phyloP scores from a whole-genome alignment of 1,140 invertebrate genomes.

The Paracyclopina nana region DNA sequence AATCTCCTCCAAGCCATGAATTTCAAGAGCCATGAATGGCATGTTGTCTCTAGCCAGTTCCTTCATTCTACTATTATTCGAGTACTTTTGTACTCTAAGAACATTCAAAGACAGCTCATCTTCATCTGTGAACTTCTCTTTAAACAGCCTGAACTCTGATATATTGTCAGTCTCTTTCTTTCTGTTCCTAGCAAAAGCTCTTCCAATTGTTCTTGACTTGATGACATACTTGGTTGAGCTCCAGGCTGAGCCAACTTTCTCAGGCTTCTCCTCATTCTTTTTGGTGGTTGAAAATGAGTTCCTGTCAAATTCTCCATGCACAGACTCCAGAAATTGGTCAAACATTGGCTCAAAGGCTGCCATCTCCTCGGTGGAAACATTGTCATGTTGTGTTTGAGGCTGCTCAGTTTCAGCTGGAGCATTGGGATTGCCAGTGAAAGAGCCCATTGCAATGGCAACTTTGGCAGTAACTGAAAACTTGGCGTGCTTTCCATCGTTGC shows the following conservation, averaged over 20 bases:
- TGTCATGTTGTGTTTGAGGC: no score
- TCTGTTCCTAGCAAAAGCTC: neutral
- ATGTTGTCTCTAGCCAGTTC: constrained; percentile 11
- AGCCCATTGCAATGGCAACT: no score
- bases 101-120: constrained; percentile 4
- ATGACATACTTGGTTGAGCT: neutral
- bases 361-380: no score
- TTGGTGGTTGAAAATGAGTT: neutral
- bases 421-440: no score
- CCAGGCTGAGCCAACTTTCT: neutral
- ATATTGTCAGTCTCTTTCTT: neutral
- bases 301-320: no score
- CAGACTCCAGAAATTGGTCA: no score
- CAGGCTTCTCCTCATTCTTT: no score
- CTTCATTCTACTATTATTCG: constrained; percentile 6
- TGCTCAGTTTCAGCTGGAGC: no score
- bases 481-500: neutral
- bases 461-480: no score
- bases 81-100: constrained; percentile 8
- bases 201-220: neutral
- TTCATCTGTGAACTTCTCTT: neutral
- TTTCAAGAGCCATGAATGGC: no score
- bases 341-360: no score
- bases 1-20: no score
- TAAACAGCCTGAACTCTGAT: neutral